Base-by-base conservation (phyloP, 2,888 invertebrate species). In the Hirtodrosophila confusa region DNA sequence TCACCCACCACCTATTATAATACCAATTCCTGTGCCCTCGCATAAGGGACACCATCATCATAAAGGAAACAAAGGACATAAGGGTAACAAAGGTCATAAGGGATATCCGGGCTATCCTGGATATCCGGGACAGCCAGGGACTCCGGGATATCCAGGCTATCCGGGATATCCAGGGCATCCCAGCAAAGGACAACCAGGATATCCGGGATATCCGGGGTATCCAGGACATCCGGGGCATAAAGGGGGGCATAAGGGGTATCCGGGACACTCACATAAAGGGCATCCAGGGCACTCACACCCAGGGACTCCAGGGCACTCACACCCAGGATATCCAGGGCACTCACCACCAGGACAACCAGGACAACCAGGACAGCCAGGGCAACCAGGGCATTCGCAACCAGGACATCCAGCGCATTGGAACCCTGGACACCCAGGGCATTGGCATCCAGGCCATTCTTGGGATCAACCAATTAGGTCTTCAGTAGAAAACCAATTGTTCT, bases 21-120 rank as follows among this genome's bases (percentile, higher is more conserved):
- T 75, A 10, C 75, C 75, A 11, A 27, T 65, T 29, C 74, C 75
- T 4, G 23, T 69, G 5, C 64, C 67, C 5, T 4, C 36, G 10
- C 40, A 49, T 12, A 71, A 71, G 9, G 61, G 64, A 7, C 65
- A 69, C 9, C 45, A 72, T 49, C 43, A 73, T 39, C 35, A 36
- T 27, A 40, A 58, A 2, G 66, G 50, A 6, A 27, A 36, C 12
- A 40, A 58, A 2, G 66, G 50, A 6, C 35, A 57, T 27, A 53
- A 53, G 9, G 61, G 58, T 12, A 47, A 62, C 9, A 50, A 50
- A 3, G 67, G 62, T 1, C 10, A 9, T 45, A 35, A 37, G 7
- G 65, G 53, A 17, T 7, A 17, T 24, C 70, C 65, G 0, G 70
- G 70, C 4, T 17, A 12, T 39, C 69, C 69, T 0, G 69, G 69